phyloP scores from a whole-genome alignment of 2,888 invertebrate genomes.

The Dione vanillae region DNA sequence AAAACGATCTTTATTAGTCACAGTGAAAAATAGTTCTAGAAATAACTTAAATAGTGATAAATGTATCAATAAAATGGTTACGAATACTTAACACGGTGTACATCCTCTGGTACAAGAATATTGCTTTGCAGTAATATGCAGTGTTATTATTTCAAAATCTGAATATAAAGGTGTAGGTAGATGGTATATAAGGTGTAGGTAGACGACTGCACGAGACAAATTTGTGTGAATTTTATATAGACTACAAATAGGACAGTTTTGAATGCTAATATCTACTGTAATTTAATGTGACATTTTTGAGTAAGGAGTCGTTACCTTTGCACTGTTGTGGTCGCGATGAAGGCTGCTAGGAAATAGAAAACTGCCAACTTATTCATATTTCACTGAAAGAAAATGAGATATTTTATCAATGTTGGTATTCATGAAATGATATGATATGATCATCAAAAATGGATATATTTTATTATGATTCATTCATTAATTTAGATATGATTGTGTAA shows the following conservation, averaged over 20 bases:
- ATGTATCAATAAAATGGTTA: not conserved
- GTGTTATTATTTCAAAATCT: not conserved
- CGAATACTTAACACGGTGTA: not conserved
- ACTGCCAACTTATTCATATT: conserved; percentile 58
- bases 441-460: too few relatives aligned
- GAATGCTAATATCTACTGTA: not conserved
- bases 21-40: conserved; percentile 21
- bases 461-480: not conserved
- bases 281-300: not conserved
- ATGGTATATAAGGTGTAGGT: not conserved
- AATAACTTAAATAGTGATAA: not conserved
- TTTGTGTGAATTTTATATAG: not conserved
- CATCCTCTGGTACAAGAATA: not conserved
- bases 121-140: not conserved
- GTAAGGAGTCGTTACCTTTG: conserved; percentile 63
- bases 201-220: too few relatives aligned
- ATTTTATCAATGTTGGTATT: too few relatives aligned
- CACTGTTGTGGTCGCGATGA: conserved; percentile 60
- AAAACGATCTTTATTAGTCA: conserved; percentile 21
- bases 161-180: not conserved
- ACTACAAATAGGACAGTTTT: not conserved
- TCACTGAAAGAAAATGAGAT: conserved; percentile 68
- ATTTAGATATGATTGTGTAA: conserved; percentile 12
- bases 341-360: conserved; percentile 58
- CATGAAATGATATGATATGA: too few relatives aligned